Percentiles rank a stretch among this genome's conserved stretches.
phyloP scores from a whole-genome alignment of 2,113 vertebrate genomes.

The Colaptes auratus region DNA sequence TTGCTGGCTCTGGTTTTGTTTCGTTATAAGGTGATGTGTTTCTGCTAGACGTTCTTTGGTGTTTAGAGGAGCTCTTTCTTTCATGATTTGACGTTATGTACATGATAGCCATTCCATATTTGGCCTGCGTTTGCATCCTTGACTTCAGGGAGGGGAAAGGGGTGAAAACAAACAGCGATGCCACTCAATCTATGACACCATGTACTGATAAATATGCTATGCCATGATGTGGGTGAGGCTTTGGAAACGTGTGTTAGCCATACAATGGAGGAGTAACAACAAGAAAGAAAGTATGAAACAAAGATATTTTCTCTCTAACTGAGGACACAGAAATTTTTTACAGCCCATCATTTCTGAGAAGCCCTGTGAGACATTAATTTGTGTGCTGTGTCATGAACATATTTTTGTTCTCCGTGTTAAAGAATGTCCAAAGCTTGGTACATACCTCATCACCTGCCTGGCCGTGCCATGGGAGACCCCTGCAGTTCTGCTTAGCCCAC shows the following conservation, averaged over 20 bases:
- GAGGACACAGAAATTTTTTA: neutral
- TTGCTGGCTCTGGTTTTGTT: neutral
- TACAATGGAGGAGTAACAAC: neutral
- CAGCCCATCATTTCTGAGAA: neutral
- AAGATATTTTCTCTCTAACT: neutral
- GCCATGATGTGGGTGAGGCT: neutral
- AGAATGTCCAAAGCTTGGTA: neutral
- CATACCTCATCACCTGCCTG: accelerated
- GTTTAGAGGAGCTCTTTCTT: neutral
- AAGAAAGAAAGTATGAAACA: neutral
- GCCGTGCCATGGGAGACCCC: accelerated
- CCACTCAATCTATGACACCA: neutral
- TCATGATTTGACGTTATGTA: neutral
- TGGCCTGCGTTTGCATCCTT: neutral
- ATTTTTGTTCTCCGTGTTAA: neutral
- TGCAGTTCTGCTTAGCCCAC: neutral
- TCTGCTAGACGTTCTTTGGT: neutral
- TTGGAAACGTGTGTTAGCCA: neutral
- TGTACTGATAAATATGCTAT: neutral
- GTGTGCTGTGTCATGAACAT: neutral
- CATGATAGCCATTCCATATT: neutral
- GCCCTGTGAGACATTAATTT: neutral
- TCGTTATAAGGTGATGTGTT: neutral
- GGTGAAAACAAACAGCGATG: neutral
- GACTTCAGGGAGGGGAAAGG: neutral